These are phyloP conservation scores for Laupala kohalensis DNA, from an alignment of 1,140 invertebrate genomes.

Conservation along the genomic window DNA sequence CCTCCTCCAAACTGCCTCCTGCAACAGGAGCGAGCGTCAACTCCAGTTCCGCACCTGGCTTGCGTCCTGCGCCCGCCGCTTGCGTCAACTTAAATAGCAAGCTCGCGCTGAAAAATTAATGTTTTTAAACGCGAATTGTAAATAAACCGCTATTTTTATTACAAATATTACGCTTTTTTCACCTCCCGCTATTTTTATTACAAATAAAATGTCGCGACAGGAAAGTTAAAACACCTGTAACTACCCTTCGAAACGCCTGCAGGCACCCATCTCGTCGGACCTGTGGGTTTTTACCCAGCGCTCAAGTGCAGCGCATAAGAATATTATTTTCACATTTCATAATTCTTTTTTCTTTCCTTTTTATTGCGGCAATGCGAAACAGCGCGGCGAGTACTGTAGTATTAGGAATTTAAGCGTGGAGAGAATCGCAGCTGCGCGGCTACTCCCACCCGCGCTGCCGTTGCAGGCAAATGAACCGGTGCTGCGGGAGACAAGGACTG, in stretches of 20 bases:
- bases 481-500: too few species aligned
- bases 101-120: background rate
- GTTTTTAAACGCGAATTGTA: background rate
- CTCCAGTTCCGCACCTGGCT: too few species aligned
- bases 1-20: constrained; percentile 4
- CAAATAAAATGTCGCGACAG: background rate
- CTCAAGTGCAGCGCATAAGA: background rate
- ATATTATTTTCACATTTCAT: background rate
- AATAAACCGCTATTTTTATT: too few species aligned
- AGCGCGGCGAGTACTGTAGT: background rate
- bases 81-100: background rate
- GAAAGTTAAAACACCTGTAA: background rate
- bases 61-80: too few species aligned
- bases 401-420: background rate
- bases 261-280: background rate
- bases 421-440: too few species aligned
- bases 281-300: background rate
- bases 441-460: too few species aligned
- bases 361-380: too few species aligned
- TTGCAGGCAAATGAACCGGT: too few species aligned
- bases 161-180: too few species aligned
- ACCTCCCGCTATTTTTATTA: background rate
- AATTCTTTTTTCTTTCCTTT: too few species aligned
- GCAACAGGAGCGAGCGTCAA: background rate
- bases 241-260: background rate